A percentile compares a stretch with the other conserved stretches of the same genome.
Evolutionary conservation across 2,888 invertebrate species (phyloP).

Genomic region (Platerodrilus igneus): DNA sequence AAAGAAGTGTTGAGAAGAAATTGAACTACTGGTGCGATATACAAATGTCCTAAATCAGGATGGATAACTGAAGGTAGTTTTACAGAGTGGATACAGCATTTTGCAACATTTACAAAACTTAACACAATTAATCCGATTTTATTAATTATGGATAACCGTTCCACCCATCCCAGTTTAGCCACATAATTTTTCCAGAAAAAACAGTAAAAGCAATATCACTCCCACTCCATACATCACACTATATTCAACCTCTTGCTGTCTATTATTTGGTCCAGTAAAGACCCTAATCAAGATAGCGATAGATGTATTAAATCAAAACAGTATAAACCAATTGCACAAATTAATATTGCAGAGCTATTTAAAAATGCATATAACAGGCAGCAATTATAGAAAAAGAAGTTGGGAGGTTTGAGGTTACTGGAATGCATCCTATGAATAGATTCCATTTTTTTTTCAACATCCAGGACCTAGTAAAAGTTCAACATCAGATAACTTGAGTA

Average conservation of each 20-base stretch:
- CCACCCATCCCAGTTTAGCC: conserved; percentile 17
- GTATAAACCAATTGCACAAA: not conserved
- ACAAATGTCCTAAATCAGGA: conserved; percentile 20
- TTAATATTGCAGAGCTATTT: too few relatives aligned
- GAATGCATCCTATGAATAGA: too few relatives aligned
- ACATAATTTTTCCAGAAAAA: conserved; percentile 18
- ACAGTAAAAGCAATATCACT: conserved; percentile 18
- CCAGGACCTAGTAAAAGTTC: too few relatives aligned
- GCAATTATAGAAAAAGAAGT: too few relatives aligned
- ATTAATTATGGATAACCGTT: conserved; percentile 20
- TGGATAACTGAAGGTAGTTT: conserved; percentile 26
- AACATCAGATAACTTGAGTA: too few relatives aligned
- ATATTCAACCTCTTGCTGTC: conserved; percentile 25
- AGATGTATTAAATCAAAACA: conserved; percentile 8
- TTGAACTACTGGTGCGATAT: conserved; percentile 20
- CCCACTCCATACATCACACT: conserved; percentile 18
- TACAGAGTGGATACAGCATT: conserved; percentile 23
- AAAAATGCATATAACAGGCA: too few relatives aligned
- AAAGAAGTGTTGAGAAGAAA: too few relatives aligned
- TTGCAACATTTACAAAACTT: conserved; percentile 8
- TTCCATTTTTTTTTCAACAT: too few relatives aligned
- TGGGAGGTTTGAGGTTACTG: too few relatives aligned
- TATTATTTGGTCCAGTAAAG: conserved; percentile 21
- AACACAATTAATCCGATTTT: conserved; percentile 4
- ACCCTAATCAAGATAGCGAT: conserved; percentile 19